Evolutionary conservation across 2,888 invertebrate species (phyloP).

Genomic region (Plagiodera versicolora): DNA sequence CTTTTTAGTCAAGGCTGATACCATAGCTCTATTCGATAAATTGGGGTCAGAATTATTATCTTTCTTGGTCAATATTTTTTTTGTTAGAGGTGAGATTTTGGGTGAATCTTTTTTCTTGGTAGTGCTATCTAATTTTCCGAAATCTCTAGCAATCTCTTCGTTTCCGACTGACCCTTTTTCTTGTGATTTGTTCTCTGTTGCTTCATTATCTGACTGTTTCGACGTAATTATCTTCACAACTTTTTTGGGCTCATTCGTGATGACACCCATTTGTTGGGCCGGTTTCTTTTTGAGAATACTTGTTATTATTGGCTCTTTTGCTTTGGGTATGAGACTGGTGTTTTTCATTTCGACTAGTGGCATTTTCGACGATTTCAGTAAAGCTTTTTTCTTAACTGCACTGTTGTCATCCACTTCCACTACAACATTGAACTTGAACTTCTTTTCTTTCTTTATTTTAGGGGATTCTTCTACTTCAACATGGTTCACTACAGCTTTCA

Average conservation of each 20-base stretch:
- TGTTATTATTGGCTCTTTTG: constrained; percentile 37
- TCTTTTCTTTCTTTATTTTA: constrained; percentile 45
- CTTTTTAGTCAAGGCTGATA: background rate
- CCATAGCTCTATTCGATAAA: background rate
- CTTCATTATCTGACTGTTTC: background rate
- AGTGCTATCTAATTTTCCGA: background rate
- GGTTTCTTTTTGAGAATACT: constrained; percentile 41
- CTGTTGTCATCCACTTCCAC: constrained; percentile 41
- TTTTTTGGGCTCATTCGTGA: constrained; percentile 33
- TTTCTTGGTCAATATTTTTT: constrained; percentile 3
- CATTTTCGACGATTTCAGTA: background rate
- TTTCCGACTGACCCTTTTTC: background rate
- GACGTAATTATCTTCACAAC: background rate
- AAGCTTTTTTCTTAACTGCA: background rate
- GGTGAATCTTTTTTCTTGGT: background rate
- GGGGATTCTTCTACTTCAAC: constrained; percentile 64
- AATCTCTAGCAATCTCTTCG: background rate
- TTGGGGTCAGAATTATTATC: constrained; percentile 6
- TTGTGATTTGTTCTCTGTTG: background rate
- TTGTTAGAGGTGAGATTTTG: background rate
- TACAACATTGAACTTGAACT: constrained; percentile 51
- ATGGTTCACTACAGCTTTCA: constrained; percentile 62
- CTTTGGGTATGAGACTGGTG: constrained; percentile 36
- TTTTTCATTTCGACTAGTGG: constrained; percentile 19
- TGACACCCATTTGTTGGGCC: constrained; percentile 27